phyloP scores from a whole-genome alignment of 2,888 invertebrate genomes.

The Neoitamus cyanurus region DNA sequence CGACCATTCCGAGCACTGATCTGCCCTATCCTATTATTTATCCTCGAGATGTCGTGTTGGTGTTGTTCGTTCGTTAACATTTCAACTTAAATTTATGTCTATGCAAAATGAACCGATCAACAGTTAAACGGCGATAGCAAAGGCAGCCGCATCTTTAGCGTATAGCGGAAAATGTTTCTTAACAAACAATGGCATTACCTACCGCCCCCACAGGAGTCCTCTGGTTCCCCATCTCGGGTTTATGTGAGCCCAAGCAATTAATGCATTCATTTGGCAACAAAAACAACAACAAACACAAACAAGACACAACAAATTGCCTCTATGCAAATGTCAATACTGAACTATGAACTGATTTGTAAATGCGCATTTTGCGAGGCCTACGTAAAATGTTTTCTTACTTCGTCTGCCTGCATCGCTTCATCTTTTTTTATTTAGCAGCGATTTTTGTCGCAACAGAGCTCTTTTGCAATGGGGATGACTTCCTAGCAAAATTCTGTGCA shows the following conservation, averaged over 20 bases:
- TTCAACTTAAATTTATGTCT: constrained; percentile 39
- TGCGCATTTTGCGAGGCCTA: constrained; percentile 42
- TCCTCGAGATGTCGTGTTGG: constrained; percentile 31
- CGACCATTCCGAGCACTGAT: background rate
- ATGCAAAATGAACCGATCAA: constrained; percentile 42
- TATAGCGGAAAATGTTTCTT: constrained; percentile 22
- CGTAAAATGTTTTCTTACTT: constrained; percentile 30
- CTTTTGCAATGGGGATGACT: constrained; percentile 27
- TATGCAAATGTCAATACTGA: constrained; percentile 49
- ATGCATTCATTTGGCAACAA: constrained; percentile 41
- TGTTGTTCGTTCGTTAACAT: constrained; percentile 29
- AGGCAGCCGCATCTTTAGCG: constrained; percentile 38
- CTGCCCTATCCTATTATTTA: constrained; percentile 29
- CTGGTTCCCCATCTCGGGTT: background rate
- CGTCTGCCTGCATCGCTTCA: background rate
- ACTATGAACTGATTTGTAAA: constrained; percentile 52
- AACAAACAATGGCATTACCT: constrained; percentile 36
- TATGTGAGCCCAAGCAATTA: constrained; percentile 37
- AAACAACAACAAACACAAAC: constrained; percentile 21
- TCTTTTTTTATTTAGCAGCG: background rate
- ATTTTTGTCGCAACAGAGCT: background rate
- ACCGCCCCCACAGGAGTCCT: constrained; percentile 41
- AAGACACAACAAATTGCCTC: constrained; percentile 44
- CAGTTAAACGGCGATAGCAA: constrained; percentile 31
- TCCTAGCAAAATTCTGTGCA: constrained; percentile 33